Percentiles rank a stretch among this genome's conserved stretches.
Evolutionary conservation across 2,113 vertebrate genomes (phyloP).

Genomic region (Symphodus melops): DNA sequence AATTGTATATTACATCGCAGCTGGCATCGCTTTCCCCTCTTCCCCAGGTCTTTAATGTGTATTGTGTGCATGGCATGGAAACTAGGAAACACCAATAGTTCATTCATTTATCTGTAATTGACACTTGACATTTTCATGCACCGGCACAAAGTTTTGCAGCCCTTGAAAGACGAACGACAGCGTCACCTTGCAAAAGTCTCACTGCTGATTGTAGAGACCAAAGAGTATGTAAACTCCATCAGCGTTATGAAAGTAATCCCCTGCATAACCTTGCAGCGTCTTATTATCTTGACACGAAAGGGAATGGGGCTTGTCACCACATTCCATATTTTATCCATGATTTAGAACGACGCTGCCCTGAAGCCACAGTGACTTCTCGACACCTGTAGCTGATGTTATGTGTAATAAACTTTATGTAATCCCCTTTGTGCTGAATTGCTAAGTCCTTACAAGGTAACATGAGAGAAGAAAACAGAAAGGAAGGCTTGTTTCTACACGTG

Average conservation of each 20-base stretch:
- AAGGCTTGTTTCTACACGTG: not conserved
- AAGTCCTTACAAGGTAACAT: not conserved
- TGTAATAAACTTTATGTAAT: slow-evolving; percentile 49
- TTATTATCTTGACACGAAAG: slow-evolving; percentile 56
- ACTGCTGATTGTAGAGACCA: slow-evolving; percentile 2
- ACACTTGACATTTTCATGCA: slow-evolving; percentile 63
- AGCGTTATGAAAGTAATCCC: slow-evolving; percentile 47
- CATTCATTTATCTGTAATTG: slow-evolving; percentile 61
- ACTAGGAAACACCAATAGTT: slow-evolving; percentile 32
- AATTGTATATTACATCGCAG: slow-evolving; percentile 73
- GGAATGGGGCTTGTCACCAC: slow-evolving; percentile 43
- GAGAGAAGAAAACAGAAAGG: not conserved
- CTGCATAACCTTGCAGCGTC: slow-evolving; percentile 54
- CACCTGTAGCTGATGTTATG: slow-evolving; percentile 34
- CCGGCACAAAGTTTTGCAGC: slow-evolving; percentile 16
- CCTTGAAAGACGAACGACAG: slow-evolving; percentile 46
- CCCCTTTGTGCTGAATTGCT: not conserved
- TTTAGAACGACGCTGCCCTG: slow-evolving; percentile 48
- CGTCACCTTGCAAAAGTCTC: slow-evolving; percentile 11
- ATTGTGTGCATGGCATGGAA: slow-evolving; percentile 27
- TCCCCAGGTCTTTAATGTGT: slow-evolving; percentile 29
- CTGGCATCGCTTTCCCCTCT: slow-evolving; percentile 52
- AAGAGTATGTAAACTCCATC: slow-evolving; percentile 31
- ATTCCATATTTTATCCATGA: slow-evolving; percentile 56
- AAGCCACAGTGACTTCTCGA: slow-evolving; percentile 40